Evolutionary conservation across 2,113 vertebrate genomes (phyloP).

Genomic region (Syngnathus typhle): DNA sequence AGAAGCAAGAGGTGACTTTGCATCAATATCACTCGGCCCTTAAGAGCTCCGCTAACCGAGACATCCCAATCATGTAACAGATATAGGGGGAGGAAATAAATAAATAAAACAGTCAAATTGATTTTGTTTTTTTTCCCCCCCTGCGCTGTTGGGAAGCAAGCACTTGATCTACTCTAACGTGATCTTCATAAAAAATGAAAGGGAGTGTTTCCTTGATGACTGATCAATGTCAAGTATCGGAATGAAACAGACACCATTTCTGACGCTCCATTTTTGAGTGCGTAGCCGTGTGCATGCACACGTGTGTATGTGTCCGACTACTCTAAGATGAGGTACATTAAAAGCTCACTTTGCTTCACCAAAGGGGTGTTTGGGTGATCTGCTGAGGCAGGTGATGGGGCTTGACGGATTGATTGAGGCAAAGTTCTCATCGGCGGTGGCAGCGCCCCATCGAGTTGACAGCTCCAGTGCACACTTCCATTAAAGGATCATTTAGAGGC

Average conservation of each 20-base stretch:
- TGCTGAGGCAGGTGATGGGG: constrained; percentile 69
- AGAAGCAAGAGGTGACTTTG: constrained; percentile 42
- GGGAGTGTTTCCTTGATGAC: constrained; percentile 54
- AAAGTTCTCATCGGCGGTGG: constrained; percentile 63
- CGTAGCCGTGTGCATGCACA: constrained; percentile 10
- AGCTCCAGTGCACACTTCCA: constrained; percentile 70
- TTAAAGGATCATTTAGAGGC: constrained; percentile 70
- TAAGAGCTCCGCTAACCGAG: constrained; percentile 54
- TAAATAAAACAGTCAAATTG: constrained; percentile 60
- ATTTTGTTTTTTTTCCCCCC: constrained; percentile 53
- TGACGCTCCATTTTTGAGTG: constrained; percentile 18
- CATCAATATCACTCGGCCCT: constrained; percentile 60
- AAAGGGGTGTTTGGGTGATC: constrained; percentile 67
- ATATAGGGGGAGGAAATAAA: constrained; percentile 50
- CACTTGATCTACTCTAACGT: constrained; percentile 62
- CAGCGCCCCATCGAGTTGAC: constrained; percentile 68
- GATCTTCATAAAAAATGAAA: constrained; percentile 57
- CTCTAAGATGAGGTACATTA: constrained; percentile 65
- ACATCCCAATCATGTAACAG: constrained; percentile 56
- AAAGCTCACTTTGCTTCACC: constrained; percentile 64
- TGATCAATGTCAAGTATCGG: constrained; percentile 59
- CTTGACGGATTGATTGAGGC: constrained; percentile 71
- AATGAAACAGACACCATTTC: constrained; percentile 61
- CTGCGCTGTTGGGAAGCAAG: constrained; percentile 37
- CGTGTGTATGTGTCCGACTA: constrained; percentile 41